phyloP scores from a whole-genome alignment of 2,113 vertebrate genomes.

The Oophaga pumilio region DNA sequence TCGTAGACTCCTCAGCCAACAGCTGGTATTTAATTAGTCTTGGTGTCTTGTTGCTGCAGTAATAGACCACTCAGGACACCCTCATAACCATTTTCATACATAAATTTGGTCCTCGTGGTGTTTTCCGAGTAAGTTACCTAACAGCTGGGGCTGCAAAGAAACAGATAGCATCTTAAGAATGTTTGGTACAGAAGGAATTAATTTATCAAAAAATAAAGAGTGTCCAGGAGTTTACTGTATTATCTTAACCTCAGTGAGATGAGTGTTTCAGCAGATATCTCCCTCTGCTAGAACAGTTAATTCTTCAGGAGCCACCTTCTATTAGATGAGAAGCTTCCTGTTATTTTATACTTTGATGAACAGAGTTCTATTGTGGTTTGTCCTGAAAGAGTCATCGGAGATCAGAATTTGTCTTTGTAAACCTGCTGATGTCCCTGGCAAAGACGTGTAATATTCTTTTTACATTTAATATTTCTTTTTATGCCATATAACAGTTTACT shows the following conservation, averaged over 20 bases:
- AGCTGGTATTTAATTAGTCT: slow-evolving; percentile 74
- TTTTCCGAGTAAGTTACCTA: slow-evolving; percentile 64
- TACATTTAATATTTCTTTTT: neutral
- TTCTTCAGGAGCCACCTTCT: slow-evolving; percentile 61
- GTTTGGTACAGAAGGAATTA: slow-evolving; percentile 65
- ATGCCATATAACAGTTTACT: neutral
- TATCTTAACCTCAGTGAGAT: slow-evolving; percentile 70
- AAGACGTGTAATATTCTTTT: neutral
- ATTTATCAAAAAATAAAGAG: slow-evolving; percentile 65
- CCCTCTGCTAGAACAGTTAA: slow-evolving; percentile 65
- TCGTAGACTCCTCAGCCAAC: slow-evolving; percentile 67
- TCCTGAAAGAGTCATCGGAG: slow-evolving; percentile 12
- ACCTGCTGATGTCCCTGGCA: neutral
- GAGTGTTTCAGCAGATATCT: slow-evolving; percentile 69
- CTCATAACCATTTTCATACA: slow-evolving; percentile 62
- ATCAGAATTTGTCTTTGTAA: slow-evolving; percentile 19
- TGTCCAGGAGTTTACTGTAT: slow-evolving; percentile 68
- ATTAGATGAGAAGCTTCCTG: slow-evolving; percentile 63
- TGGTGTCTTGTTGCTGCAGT: slow-evolving; percentile 66
- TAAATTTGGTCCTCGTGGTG: slow-evolving; percentile 62
- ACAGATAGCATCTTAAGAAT: slow-evolving; percentile 69
- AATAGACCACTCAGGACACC: slow-evolving; percentile 64
- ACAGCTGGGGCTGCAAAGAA: slow-evolving; percentile 65
- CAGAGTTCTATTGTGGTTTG: slow-evolving; percentile 29
- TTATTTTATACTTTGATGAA: slow-evolving; percentile 38